A percentile compares a stretch with the other conserved stretches of the same genome.
phyloP scores from a whole-genome alignment of 2,113 vertebrate species.

The Prinia subflava region DNA sequence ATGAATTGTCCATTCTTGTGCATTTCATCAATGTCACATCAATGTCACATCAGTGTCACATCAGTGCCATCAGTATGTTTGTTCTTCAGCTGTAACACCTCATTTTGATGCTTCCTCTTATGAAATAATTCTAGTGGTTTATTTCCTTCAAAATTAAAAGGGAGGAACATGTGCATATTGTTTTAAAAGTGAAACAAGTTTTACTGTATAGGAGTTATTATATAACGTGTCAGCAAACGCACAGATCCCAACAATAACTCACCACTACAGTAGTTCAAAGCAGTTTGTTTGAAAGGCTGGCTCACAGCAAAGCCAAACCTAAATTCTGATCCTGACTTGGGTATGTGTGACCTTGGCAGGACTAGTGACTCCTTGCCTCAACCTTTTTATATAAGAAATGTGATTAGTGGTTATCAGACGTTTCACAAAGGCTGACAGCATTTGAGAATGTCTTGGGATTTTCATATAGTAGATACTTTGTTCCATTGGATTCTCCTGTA shows the following conservation, averaged over 20 bases:
- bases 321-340: background rate
- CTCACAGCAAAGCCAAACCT: background rate
- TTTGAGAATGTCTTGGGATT: background rate
- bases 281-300: background rate
- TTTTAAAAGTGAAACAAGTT: background rate
- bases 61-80: rapidly evolving
- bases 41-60: no score
- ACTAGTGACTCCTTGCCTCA: background rate
- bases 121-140: background rate
- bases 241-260: background rate
- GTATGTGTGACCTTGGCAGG: background rate
- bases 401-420: background rate
- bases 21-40: rapidly evolving
- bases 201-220: background rate
- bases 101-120: background rate
- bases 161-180: background rate
- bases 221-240: background rate
- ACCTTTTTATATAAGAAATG: background rate
- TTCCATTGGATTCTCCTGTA: background rate
- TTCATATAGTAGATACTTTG: background rate
- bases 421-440: background rate
- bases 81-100: background rate
- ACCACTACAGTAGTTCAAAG: background rate
- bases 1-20: background rate
- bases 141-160: background rate